Evolutionary conservation across 2,797 vertebrate species (phyloP).

Genomic region (Falco novaeseelandiae): DNA sequence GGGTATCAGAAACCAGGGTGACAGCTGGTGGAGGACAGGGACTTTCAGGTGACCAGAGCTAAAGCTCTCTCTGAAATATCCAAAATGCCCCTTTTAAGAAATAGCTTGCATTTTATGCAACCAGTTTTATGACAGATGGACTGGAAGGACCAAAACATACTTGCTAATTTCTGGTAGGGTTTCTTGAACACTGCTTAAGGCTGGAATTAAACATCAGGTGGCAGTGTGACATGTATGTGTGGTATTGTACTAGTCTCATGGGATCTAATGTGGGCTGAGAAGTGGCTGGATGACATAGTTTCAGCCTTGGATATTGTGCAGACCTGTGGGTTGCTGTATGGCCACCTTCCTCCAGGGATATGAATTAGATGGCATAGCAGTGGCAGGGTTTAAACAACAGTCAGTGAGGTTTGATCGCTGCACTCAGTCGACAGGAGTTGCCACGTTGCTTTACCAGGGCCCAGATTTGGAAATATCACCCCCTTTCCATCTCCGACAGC

Average conservation of each 20-base stretch:
- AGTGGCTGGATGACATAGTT: neutral
- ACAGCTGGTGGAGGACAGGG: neutral
- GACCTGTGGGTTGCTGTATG: neutral
- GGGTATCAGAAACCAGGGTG: neutral
- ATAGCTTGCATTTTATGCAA: neutral
- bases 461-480: neutral
- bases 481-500: neutral
- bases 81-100: neutral
- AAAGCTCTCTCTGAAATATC: neutral
- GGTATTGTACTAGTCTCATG: neutral
- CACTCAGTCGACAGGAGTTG: neutral
- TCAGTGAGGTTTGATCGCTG: neutral
- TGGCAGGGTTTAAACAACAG: neutral
- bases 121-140: neutral
- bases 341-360: neutral
- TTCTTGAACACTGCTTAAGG: neutral
- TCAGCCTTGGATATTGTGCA: neutral
- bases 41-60: neutral
- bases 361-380: neutral
- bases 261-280: neutral
- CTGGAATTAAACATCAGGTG: neutral
- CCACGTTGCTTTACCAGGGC: fast-evolving
- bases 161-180: neutral
- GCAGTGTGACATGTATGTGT: neutral
- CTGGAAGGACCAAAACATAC: neutral